Evolutionary conservation across 2,797 vertebrate genomes (phyloP).

Genomic region (Sebastes steindachneri): DNA sequence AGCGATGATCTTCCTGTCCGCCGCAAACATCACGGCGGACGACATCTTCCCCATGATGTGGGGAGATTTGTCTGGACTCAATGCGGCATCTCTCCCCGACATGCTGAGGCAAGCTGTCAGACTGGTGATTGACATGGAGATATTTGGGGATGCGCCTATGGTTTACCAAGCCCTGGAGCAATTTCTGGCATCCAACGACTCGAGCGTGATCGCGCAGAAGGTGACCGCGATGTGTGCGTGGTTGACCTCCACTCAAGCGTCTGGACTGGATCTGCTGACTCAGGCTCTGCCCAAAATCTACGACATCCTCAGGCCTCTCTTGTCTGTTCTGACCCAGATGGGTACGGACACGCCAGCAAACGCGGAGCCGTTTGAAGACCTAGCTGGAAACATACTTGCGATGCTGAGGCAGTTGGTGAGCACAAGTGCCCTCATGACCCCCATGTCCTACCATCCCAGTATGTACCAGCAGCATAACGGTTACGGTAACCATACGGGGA

Average conservation of each 20-base stretch:
- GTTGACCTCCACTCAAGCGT: slow-evolving; percentile 60
- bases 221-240: slow-evolving; percentile 60
- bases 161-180: slow-evolving; percentile 65
- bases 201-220: slow-evolving; percentile 50
- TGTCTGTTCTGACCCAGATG: slow-evolving; percentile 46
- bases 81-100: slow-evolving; percentile 16
- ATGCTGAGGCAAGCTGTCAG: slow-evolving; percentile 49
- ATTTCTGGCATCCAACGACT: slow-evolving; percentile 51
- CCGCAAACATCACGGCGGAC: slow-evolving; percentile 67
- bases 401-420: slow-evolving; percentile 63
- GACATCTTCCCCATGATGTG: slow-evolving; percentile 41
- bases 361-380: slow-evolving; percentile 49
- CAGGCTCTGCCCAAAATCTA: slow-evolving; percentile 65
- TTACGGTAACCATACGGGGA: not conserved
- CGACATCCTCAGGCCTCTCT: slow-evolving; percentile 43
- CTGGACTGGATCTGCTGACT: slow-evolving; percentile 67
- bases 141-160: slow-evolving; percentile 61
- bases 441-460: slow-evolving; percentile 20
- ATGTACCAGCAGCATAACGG: not conserved
- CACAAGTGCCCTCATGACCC: slow-evolving; percentile 31
- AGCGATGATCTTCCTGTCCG: slow-evolving; percentile 58
- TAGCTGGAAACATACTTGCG: slow-evolving; percentile 59
- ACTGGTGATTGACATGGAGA: slow-evolving; percentile 46
- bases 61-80: slow-evolving; percentile 31
- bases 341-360: slow-evolving; percentile 7